Percentiles rank a stretch among this genome's conserved stretches.
Evolutionary conservation across 2,797 vertebrate species (phyloP).

Genomic region (Sebastes taczanowskii): DNA sequence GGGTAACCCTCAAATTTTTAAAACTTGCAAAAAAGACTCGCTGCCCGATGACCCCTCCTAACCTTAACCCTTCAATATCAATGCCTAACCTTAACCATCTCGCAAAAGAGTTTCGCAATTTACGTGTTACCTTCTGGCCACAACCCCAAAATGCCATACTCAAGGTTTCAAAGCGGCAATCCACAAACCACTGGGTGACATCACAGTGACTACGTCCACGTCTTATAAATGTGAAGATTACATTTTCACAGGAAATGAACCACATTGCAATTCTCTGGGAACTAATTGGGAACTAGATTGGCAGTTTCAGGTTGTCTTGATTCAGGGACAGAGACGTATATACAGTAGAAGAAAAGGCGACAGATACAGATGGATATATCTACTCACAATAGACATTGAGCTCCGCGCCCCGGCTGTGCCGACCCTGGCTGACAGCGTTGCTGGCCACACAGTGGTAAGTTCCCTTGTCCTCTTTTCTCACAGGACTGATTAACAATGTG

Average conservation of each 20-base stretch:
- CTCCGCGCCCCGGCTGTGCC: slow-evolving; percentile 77
- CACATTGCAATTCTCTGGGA: background rate
- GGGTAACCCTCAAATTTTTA: too few species aligned
- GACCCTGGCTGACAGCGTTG: slow-evolving; percentile 85
- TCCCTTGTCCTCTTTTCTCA: slow-evolving; percentile 91
- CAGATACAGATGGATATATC: background rate
- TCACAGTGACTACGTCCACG: too few species aligned
- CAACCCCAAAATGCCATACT: too few species aligned
- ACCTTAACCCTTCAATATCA: too few species aligned
- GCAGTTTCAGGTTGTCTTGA: background rate
- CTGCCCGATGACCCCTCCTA: too few species aligned
- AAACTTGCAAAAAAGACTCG: too few species aligned
- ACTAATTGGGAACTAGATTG: background rate
- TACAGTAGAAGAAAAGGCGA: background rate
- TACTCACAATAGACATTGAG: slow-evolving; percentile 96
- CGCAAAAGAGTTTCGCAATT: too few species aligned
- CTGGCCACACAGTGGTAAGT: slow-evolving; percentile 88
- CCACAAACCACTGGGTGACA: too few species aligned
- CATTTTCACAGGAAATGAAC: background rate
- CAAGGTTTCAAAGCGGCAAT: too few species aligned
- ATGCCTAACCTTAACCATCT: too few species aligned
- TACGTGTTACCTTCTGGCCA: too few species aligned
- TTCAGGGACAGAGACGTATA: background rate
- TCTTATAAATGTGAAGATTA: too few species aligned
- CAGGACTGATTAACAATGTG: slow-evolving; percentile 87